Base-by-base conservation (phyloP, 1,140 invertebrate species). In the Solenopsis fugax region DNA sequence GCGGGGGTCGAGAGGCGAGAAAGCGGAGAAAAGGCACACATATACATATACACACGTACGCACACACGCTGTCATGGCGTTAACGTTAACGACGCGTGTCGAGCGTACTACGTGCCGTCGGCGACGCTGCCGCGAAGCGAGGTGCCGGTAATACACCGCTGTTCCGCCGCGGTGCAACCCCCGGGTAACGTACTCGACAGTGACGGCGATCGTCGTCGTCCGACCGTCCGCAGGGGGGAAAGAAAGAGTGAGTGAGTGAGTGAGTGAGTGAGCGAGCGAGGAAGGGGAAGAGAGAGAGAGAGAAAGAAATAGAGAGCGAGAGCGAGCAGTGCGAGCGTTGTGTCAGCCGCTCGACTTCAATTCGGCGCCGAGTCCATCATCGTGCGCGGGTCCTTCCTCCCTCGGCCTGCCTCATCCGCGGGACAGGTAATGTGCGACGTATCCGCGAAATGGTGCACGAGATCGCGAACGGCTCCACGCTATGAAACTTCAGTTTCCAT, bases 21-120 rank as follows among this genome's bases (percentile, higher is more conserved):
- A 24, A 60, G 41, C 13, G 41, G 67, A 18, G 58, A 75, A 75
- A 60, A 56, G 62, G 52, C n/a, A 21, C 37, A 29, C 45, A 9
- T 6, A 24, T 24, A 45, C n/a, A 24, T 9, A 52, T 52, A 76
- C 54, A 56, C n/a, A 10, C 54, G 7, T 5, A 56, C 65, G 24
- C 41, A 13, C 34, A 69, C 64, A 58, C 80, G 41, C 67, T 52
- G 52, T 58, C 69, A 58, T 60, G 54, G 18, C 69, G 41, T 84
- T 73, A 84, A 84, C 54, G 69, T 84, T 84, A 84, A 84, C 69
- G 54, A 73, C 80, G 56, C 56, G 69, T 75, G 54, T 73, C 80
- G 69, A 84, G 41, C 69, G 45, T 84, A 60, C 54, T 75, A 62
- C 41, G 69, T 48, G 80, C 69, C 41, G 54, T 73, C 52, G 37